Base-by-base conservation (phyloP, 1,140 invertebrate genomes). In the Cydia fagiglandana region DNA sequence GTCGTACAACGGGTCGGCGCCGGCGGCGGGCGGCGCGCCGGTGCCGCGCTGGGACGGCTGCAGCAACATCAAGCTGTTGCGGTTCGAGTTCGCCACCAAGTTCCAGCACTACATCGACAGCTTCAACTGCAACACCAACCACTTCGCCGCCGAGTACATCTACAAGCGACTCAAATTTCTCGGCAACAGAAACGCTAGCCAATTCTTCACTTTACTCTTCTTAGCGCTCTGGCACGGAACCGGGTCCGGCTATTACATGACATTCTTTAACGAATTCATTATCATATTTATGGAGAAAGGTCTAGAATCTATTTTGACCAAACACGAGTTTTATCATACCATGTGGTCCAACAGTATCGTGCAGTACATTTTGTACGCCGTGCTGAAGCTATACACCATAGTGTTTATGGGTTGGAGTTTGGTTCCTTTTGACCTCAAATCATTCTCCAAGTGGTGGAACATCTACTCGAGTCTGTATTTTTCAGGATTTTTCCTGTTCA, bases 91-190 rank as follows among this genome's bases (percentile, higher is more conserved):
- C 34, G 95, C 96, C 4, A 96, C 95, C 2, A 96, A 96, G 64
- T 97, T 98, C 91, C 95, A 96, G 75, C 95, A 98, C 82, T 96
- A 98, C 82, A 97, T 99, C 68, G 92, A 95, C 75, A 96, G 97
- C 12, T 99, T 99, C 87, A 99, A 99, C 88, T 96, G 96, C 68
- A 98, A 98, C 84, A 99, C 98, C 0, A 99, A 99, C 92, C 93
- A 96, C 30, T 99, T 98, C 97, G 96, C 97, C 68, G 95, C 96
- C 0, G 96, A 97, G 92, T 98, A 99, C 86, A 93, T 99, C 61
- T 99, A 98, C 89, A 99, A 99, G 88, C 93, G 98, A 12, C 91
- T 99, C 13, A 97, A 96, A 85, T 99, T 99, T 89, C 92, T 99
- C 1, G 96, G 96, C 24, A 98, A 97, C 88, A 95, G 96, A 41